phyloP scores from a whole-genome alignment of 2,888 invertebrate species.

The Baccha elongata region DNA sequence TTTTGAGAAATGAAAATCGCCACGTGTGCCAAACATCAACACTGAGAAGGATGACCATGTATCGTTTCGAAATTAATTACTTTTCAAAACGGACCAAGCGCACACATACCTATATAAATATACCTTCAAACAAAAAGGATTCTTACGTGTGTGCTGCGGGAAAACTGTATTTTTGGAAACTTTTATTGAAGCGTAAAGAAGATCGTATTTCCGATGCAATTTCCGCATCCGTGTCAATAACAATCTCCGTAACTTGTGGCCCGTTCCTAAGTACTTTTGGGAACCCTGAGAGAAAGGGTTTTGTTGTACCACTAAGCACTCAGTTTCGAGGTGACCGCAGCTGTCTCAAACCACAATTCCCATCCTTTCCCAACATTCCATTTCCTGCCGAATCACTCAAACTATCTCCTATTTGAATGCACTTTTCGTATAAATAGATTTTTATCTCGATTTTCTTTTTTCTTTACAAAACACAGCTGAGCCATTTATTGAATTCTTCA shows the following conservation, averaged over 20 bases:
- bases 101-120: neutral
- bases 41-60: conserved; percentile 15
- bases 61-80: conserved; percentile 56
- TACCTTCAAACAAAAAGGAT: too few species aligned
- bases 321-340: too few species aligned
- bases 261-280: neutral
- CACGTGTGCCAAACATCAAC: neutral
- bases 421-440: conserved; percentile 61
- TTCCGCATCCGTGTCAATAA: conserved; percentile 62
- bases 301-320: conserved; percentile 15
- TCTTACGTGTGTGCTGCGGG: neutral
- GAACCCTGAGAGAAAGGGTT: neutral
- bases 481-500: conserved; percentile 89
- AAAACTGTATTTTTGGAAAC: neutral
- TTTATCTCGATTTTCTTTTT: conserved; percentile 17
- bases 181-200: conserved; percentile 7
- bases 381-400: neutral
- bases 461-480: conserved; percentile 76
- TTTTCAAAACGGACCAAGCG: neutral
- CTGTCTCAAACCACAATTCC: too few species aligned
- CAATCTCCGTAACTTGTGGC: conserved; percentile 28
- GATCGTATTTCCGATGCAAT: conserved; percentile 43
- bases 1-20: too few species aligned
- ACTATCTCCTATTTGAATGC: conserved; percentile 47
- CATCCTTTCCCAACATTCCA: neutral